phyloP scores from a whole-genome alignment of 2,888 invertebrate species.

The Parnassius glacialis region DNA sequence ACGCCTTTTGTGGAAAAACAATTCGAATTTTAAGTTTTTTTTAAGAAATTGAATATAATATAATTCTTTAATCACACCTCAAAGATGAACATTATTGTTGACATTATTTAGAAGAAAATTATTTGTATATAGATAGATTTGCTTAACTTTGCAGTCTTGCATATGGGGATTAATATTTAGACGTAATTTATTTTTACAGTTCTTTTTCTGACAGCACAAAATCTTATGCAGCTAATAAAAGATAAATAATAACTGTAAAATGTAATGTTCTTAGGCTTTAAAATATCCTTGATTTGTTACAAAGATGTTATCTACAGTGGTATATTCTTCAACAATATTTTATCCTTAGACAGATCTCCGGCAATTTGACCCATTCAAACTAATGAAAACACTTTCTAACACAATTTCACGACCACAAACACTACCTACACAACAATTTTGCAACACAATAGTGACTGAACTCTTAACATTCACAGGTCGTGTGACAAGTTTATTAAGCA shows the following conservation, averaged over 20 bases:
- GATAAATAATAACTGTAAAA: too few species aligned
- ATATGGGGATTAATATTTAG: too few species aligned
- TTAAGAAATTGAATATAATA: too few species aligned
- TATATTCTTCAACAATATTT: not conserved
- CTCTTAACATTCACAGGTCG: conserved; percentile 7
- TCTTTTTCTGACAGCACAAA: not conserved
- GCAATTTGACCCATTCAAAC: not conserved
- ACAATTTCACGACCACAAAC: conserved; percentile 9
- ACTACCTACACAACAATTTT: conserved; percentile 8
- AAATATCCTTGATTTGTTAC: not conserved
- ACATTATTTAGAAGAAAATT: too few species aligned
- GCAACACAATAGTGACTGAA: conserved; percentile 5
- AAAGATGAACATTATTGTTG: too few species aligned
- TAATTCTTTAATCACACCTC: too few species aligned
- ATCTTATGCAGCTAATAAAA: too few species aligned
- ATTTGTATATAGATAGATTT: too few species aligned
- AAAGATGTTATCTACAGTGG: not conserved
- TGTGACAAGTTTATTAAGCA: conserved; percentile 32
- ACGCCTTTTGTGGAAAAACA: conserved; percentile 2
- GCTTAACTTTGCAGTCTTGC: too few species aligned
- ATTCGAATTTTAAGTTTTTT: too few species aligned
- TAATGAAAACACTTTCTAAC: conserved; percentile 3
- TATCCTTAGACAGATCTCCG: not conserved
- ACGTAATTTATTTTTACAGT: not conserved
- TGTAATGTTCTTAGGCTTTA: not conserved